These are phyloP conservation scores for Halocynthia aurantium DNA, from an alignment of 23 tunicate species.

Conservation along the genomic window DNA sequence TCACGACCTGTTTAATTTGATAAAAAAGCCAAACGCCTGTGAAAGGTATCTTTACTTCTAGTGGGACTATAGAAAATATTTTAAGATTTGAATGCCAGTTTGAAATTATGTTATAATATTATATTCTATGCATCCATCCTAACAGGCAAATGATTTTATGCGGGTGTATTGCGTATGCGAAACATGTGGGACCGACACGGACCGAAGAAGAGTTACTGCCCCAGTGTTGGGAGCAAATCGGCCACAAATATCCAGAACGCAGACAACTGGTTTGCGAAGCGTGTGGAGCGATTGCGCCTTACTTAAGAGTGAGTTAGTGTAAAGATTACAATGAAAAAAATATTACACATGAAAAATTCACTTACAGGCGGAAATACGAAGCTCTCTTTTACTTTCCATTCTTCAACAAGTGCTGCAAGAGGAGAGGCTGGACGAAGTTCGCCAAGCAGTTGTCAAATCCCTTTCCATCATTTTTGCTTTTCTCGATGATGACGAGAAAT, in stretches of 20 bases:
- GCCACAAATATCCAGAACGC: conserved; percentile 82
- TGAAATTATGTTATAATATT: too few relatives aligned
- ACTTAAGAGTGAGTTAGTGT: conserved; percentile 35
- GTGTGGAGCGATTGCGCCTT: conserved; percentile 87
- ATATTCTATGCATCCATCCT: neutral
- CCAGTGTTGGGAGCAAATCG: conserved; percentile 97
- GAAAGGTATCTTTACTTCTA: conserved; percentile 31
- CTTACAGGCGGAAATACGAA: conserved; percentile 67
- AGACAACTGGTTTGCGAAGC: conserved; percentile 92
- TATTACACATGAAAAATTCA: neutral
- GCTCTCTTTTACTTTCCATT: conserved; percentile 65
- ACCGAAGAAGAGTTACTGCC: conserved; percentile 91
- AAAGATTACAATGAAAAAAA: neutral
- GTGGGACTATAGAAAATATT: too few relatives aligned
- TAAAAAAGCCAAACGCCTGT: conserved; percentile 77
- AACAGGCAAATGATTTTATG: conserved; percentile 71
- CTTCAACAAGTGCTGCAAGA: conserved; percentile 85
- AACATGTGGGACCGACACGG: conserved; percentile 58
- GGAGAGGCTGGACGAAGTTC: conserved; percentile 48
- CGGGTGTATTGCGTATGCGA: conserved; percentile 77
- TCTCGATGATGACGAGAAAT: conserved; percentile 65
- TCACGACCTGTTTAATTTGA: conserved; percentile 84
- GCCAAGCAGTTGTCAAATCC: conserved; percentile 55
- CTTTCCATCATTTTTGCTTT: conserved; percentile 52
- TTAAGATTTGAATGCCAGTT: too few relatives aligned